Conservation (phyloP, 2,888 invertebrate genomes). For the Pharmacophagus antenor region DNA sequence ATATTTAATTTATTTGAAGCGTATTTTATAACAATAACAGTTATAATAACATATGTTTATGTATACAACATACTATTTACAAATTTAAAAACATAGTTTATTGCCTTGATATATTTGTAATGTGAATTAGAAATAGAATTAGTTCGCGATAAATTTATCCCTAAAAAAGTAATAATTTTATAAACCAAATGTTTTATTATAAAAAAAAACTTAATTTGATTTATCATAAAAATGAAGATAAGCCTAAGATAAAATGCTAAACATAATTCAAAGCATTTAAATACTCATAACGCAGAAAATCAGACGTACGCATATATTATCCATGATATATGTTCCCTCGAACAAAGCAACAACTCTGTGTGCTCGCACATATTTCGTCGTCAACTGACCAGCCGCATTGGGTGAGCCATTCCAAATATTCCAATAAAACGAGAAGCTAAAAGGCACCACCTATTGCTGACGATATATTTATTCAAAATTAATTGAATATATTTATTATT, state of each 20-base stretch:
- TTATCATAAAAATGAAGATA: no score
- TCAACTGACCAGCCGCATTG: slow-evolving; percentile 40
- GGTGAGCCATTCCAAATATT: slow-evolving; percentile 56
- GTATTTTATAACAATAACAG: no score
- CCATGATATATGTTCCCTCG: slow-evolving; percentile 13
- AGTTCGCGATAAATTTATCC: no score
- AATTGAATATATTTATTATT: not conserved
- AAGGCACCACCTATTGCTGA: slow-evolving; percentile 8
- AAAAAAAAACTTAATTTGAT: no score
- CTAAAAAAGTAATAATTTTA: no score
- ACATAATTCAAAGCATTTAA: not conserved
- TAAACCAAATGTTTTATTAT: no score
- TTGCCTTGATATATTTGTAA: no score
- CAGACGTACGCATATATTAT: slow-evolving; percentile 6
- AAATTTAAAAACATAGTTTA: no score
- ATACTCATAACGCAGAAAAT: not conserved
- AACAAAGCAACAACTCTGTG: slow-evolving; percentile 30
- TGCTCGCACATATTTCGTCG: slow-evolving; percentile 43
- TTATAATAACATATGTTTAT: no score
- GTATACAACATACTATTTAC: no score
- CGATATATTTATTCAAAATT: slow-evolving; percentile 6
- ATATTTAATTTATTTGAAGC: no score
- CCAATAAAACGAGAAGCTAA: slow-evolving; percentile 46
- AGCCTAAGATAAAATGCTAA: not conserved
- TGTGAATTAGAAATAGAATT: no score